Evolutionary conservation across 2,888 invertebrate species (phyloP), one percentile per base, ranked within the genome.

Genomic region (Dermolepida albohirtum): DNA sequence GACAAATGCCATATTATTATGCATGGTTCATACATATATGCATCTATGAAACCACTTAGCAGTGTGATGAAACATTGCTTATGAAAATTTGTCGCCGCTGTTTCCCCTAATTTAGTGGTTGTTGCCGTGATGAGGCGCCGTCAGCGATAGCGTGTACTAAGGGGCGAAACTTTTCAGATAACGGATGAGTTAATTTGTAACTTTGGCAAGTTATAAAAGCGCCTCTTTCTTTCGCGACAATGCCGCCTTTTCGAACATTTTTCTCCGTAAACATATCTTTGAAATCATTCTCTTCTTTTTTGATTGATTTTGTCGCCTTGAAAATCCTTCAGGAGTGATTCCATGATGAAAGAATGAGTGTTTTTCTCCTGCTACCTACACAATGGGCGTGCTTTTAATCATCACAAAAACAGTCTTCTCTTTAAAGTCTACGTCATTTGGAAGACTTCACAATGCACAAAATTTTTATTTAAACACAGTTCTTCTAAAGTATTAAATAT

Each of bases 131-230:
- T 14, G 34, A 47, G 34, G 1, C 34, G 34, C 34, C 34, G 2
- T 34, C 34, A 6, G 34, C 47, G 59, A 14, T 34, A 12, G 43
- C n/a, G 12, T 44, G 14, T 34, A 12, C 8, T n/a, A n/a, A 39
- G 52, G 59, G 52, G 43, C 12, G 55, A 54, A 67, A 70, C 64
- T 67, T 67, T 41, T 50, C 64, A 57, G 67, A 67, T 65, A 67
- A 70, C 64, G 64, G 64, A 70, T 66, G 67, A 70, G 67, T 70
- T 70, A 67, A 70, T 70, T 70, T 70, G 67, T 67, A 64, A 67
- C 69, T 69, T 69, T 64, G 64, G 62, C 62, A 50, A 49, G 47
- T 52, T 50, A 66, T 62, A 22, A 62, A 62, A 62, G 59, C 47
- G 47, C 47, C 11, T 10, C 34, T 47, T 62, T 62, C 47, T 34